These are phyloP conservation scores for Montipora capricornis DNA, from an alignment of 64 coral and sea anemone species.

Conservation along the genomic window DNA sequence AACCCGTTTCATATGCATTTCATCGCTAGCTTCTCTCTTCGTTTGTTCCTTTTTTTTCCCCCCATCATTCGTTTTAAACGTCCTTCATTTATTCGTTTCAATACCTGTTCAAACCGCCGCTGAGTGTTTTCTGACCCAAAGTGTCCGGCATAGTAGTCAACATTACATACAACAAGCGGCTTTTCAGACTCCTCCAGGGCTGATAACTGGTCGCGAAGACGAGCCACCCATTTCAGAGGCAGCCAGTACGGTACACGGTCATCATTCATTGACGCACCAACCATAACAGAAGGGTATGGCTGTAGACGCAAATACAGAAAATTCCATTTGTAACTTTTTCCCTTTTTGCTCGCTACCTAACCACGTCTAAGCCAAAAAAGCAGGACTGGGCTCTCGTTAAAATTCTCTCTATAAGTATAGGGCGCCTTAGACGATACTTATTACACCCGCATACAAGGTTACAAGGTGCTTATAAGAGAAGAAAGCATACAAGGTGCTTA, in stretches of 20 bases:
- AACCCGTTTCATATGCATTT: not conserved
- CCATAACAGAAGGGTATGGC: conserved; percentile 86
- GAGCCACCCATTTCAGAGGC: conserved; percentile 89
- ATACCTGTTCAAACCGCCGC: conserved; percentile 40
- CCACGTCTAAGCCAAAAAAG: too few relatives aligned
- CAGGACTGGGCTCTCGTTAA: too few relatives aligned
- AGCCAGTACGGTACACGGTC: conserved; percentile 93
- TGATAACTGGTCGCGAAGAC: conserved; percentile 62
- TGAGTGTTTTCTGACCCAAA: conserved; percentile 44
- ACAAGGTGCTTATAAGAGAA: too few relatives aligned
- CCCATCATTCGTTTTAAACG: not conserved
- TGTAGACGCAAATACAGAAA: not conserved
- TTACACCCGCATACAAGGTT: too few relatives aligned
- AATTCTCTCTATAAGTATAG: too few relatives aligned
- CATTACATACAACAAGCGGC: conserved; percentile 22
- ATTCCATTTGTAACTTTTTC: too few relatives aligned
- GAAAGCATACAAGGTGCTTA: too few relatives aligned
- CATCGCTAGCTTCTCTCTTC: not conserved
- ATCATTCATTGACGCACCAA: conserved; percentile 81
- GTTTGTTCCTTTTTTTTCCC: not conserved
- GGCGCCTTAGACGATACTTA: too few relatives aligned
- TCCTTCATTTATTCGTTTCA: not conserved
- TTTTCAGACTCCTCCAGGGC: not conserved
- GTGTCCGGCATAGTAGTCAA: conserved; percentile 58
- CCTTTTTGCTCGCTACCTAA: too few relatives aligned